A percentile compares a stretch with the other conserved stretches of the same genome.
Conservation (phyloP, 1,140 invertebrate genomes). For the Philotrypesis tridentata region DNA sequence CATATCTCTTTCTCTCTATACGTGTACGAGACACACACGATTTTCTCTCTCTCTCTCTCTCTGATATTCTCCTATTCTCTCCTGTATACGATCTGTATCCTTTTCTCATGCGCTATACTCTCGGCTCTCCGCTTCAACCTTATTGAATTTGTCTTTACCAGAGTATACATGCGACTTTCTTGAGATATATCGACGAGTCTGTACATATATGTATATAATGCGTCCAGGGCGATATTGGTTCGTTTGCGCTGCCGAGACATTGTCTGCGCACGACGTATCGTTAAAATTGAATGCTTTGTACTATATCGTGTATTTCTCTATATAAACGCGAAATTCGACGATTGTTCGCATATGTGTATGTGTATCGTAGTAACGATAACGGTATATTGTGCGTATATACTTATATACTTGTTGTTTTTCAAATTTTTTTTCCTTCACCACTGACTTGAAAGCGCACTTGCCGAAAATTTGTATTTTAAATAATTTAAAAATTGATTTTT, state of each 20-base stretch:
- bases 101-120: not conserved
- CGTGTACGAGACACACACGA: conserved; percentile 52
- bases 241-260: too few relatives aligned
- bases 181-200: not conserved
- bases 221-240: not conserved
- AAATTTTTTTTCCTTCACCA: not conserved
- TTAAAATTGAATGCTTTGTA: not conserved
- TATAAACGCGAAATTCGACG: not conserved
- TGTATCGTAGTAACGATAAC: too few relatives aligned
- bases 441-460: too few relatives aligned
- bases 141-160: not conserved
- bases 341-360: not conserved
- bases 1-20: not conserved
- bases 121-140: not conserved
- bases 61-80: not conserved
- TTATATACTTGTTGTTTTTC: too few relatives aligned
- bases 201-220: too few relatives aligned
- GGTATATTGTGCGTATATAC: too few relatives aligned
- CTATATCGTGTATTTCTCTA: not conserved
- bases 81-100: not conserved
- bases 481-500: too few relatives aligned
- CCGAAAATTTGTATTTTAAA: not conserved
- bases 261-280: not conserved
- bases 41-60: not conserved
- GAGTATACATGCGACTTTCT: not conserved